Evolutionary conservation across 2,797 vertebrate species (phyloP).

Genomic region (Paramormyrops hopkinsi): DNA sequence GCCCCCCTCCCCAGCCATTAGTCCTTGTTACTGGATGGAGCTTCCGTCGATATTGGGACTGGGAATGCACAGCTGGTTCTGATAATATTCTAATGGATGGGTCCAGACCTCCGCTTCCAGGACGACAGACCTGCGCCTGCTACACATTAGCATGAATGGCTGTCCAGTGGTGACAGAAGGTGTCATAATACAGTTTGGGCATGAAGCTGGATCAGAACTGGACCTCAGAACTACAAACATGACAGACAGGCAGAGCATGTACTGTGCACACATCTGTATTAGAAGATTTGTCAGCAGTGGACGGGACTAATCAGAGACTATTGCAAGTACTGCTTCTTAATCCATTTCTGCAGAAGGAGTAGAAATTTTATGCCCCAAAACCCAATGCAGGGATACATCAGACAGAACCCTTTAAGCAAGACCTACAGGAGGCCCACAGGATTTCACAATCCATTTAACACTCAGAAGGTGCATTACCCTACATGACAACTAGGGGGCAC

Average conservation of each 20-base stretch:
- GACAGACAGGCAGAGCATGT: neutral
- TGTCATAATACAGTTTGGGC: slow-evolving; percentile 22
- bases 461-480: neutral
- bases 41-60: slow-evolving; percentile 32
- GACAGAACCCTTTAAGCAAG: neutral
- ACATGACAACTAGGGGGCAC: neutral
- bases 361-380: no score
- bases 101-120: slow-evolving; percentile 35
- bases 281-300: no score
- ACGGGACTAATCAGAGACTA: no score
- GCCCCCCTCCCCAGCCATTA: neutral
- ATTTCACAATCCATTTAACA: neutral
- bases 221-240: neutral
- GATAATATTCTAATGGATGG: slow-evolving; percentile 44
- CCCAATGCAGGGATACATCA: no score
- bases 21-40: slow-evolving; percentile 32
- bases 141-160: slow-evolving; percentile 21
- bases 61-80: slow-evolving; percentile 54
- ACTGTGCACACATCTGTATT: neutral
- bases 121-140: slow-evolving; percentile 39
- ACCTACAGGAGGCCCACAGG: neutral
- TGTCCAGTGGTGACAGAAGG: slow-evolving; percentile 24
- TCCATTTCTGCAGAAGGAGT: no score
- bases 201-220: slow-evolving; percentile 27
- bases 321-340: no score